A percentile compares a stretch with the other conserved stretches of the same genome.
These are phyloP conservation scores for Plagodis dolabraria DNA, from an alignment of 2,888 invertebrate genomes.

Conservation along the genomic window DNA sequence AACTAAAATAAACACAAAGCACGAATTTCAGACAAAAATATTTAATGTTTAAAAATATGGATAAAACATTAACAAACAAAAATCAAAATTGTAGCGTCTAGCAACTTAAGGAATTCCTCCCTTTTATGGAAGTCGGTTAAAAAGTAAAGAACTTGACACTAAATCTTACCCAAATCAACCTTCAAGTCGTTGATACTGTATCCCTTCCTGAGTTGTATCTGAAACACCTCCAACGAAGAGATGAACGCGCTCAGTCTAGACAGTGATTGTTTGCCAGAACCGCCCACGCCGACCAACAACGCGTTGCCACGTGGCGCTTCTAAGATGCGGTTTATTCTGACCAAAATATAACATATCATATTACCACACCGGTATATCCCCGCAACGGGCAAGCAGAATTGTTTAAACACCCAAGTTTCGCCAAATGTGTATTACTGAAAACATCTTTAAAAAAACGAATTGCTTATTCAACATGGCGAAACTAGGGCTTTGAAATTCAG, in stretches of 20 bases:
- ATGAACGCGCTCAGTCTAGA: slow-evolving; percentile 95
- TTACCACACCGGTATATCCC: not conserved
- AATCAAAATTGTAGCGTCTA: too few species aligned
- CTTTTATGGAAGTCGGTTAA: too few species aligned
- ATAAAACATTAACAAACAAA: too few species aligned
- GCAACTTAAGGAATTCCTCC: too few species aligned
- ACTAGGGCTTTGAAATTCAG: too few species aligned
- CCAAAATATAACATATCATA: slow-evolving; percentile 1
- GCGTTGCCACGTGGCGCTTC: slow-evolving; percentile 97
- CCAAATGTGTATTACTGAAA: too few species aligned
- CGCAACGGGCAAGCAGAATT: not conserved
- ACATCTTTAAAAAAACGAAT: too few species aligned
- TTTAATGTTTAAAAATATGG: too few species aligned
- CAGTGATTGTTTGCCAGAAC: slow-evolving; percentile 97
- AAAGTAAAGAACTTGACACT: not conserved
- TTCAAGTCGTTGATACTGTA: slow-evolving; percentile 93
- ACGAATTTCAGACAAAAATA: too few species aligned
- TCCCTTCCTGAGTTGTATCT: slow-evolving; percentile 95
- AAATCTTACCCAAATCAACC: slow-evolving; percentile 80
- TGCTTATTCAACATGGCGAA: too few species aligned
- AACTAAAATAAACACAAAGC: too few species aligned
- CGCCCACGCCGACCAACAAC: slow-evolving; percentile 96
- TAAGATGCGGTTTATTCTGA: slow-evolving; percentile 94
- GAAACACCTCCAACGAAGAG: slow-evolving; percentile 96
- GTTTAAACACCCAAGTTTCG: too few species aligned